Conservation (phyloP, 1,140 invertebrate species). For the Hetaerina americana region DNA sequence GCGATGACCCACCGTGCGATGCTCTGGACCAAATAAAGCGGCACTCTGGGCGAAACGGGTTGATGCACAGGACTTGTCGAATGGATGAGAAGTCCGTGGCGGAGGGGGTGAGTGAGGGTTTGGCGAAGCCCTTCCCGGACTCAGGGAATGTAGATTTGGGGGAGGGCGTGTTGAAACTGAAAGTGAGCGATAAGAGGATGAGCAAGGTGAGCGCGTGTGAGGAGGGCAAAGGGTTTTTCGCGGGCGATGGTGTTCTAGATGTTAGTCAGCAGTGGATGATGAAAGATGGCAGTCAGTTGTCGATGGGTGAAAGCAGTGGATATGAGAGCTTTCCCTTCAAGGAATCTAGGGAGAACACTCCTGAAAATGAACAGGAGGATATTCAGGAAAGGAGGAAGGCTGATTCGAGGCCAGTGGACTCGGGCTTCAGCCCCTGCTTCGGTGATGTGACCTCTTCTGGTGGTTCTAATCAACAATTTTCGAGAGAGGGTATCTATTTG, state of each 20-base stretch:
- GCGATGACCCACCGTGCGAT: slow-evolving; percentile 35
- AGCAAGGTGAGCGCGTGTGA: no score
- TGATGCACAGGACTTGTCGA: neutral
- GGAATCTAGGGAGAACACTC: slow-evolving; percentile 29
- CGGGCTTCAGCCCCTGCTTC: neutral
- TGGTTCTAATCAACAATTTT: neutral
- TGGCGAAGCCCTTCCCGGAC: neutral
- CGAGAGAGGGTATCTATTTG: slow-evolving; percentile 20
- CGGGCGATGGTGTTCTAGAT: no score
- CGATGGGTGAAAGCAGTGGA: slow-evolving; percentile 66
- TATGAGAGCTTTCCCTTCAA: slow-evolving; percentile 68
- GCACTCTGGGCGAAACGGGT: no score
- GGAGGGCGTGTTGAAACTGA: neutral
- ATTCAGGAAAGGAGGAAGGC: neutral
- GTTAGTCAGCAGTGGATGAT: neutral
- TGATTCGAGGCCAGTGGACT: no score
- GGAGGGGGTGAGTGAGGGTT: neutral
- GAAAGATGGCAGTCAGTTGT: slow-evolving; percentile 42
- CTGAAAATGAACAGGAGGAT: slow-evolving; percentile 21
- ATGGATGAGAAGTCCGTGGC: neutral
- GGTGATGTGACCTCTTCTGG: neutral
- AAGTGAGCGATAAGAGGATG: neutral
- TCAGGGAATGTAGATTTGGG: neutral
- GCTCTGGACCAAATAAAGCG: no score
- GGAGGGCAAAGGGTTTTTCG: no score